A percentile compares a stretch with the other conserved stretches of the same genome.
phyloP scores from a whole-genome alignment of 2,888 invertebrate genomes.

The Bugulina stolonifera region DNA sequence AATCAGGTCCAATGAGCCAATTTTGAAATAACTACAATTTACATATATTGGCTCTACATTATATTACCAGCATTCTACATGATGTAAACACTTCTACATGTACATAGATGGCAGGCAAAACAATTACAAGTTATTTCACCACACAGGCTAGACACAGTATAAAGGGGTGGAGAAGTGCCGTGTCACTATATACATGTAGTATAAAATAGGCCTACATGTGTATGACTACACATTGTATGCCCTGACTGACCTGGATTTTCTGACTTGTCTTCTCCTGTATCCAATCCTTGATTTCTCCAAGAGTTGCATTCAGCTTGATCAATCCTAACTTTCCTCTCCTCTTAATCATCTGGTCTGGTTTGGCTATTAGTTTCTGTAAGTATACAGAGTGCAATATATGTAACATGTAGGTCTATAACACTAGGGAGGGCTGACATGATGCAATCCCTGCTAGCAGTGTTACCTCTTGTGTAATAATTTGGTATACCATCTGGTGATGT shows the following conservation, averaged over 20 bases:
- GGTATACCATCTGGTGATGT: too few species aligned
- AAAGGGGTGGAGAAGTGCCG: neutral
- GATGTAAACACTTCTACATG: too few species aligned
- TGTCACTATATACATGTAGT: neutral
- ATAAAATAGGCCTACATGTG: too few species aligned
- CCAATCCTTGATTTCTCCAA: constrained; percentile 77
- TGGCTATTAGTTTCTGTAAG: constrained; percentile 86
- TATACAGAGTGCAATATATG: constrained; percentile 25
- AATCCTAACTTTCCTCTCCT: constrained; percentile 92
- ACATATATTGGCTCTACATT: too few species aligned
- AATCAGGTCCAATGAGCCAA: too few species aligned
- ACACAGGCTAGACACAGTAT: too few species aligned
- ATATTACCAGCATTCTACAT: too few species aligned
- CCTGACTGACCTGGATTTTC: constrained; percentile 64
- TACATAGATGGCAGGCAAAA: too few species aligned
- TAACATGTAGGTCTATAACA: neutral
- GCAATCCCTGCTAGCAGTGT: neutral
- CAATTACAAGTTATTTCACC: too few species aligned
- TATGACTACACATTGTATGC: too few species aligned
- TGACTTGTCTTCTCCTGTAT: constrained; percentile 74
- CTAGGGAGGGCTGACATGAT: neutral
- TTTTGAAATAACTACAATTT: too few species aligned
- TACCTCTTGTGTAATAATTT: neutral
- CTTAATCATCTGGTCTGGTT: constrained; percentile 98
- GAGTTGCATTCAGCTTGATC: constrained; percentile 84